phyloP scores from a whole-genome alignment of 2,113 vertebrate genomes.

The Crotalus tigris region DNA sequence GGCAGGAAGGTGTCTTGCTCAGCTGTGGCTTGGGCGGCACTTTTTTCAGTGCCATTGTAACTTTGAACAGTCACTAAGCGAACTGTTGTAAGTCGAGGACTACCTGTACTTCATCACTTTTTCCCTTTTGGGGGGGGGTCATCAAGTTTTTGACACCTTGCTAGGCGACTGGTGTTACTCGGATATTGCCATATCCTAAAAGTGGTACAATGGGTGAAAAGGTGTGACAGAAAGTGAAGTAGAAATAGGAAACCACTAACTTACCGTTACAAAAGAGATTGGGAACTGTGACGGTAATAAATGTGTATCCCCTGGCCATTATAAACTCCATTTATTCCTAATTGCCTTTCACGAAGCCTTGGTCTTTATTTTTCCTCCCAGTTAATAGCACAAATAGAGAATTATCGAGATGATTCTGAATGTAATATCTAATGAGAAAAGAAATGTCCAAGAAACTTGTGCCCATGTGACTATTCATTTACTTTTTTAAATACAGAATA shows the following conservation, averaged over 20 bases:
- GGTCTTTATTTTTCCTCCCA: neutral
- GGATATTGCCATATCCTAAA: too few species aligned
- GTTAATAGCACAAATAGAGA: neutral
- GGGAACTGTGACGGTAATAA: neutral
- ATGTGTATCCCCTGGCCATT: neutral
- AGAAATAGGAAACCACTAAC: neutral
- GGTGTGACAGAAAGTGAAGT: neutral
- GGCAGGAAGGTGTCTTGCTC: too few species aligned
- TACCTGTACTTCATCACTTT: too few species aligned
- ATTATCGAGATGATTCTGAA: neutral
- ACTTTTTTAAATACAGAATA: conserved; percentile 76
- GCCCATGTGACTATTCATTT: neutral
- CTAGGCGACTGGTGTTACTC: too few species aligned
- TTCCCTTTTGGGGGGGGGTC: too few species aligned
- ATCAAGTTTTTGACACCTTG: too few species aligned
- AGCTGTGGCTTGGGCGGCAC: too few species aligned
- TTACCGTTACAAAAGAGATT: neutral
- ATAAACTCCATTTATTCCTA: neutral
- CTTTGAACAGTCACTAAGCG: too few species aligned
- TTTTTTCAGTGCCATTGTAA: too few species aligned
- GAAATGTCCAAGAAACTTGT: conserved; percentile 8
- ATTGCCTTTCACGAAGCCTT: neutral
- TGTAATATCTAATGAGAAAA: neutral
- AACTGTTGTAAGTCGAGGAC: too few species aligned
- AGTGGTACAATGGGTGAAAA: too few species aligned